phyloP scores from a whole-genome alignment of 2,888 invertebrate species.

The Drosophila prolongata region DNA sequence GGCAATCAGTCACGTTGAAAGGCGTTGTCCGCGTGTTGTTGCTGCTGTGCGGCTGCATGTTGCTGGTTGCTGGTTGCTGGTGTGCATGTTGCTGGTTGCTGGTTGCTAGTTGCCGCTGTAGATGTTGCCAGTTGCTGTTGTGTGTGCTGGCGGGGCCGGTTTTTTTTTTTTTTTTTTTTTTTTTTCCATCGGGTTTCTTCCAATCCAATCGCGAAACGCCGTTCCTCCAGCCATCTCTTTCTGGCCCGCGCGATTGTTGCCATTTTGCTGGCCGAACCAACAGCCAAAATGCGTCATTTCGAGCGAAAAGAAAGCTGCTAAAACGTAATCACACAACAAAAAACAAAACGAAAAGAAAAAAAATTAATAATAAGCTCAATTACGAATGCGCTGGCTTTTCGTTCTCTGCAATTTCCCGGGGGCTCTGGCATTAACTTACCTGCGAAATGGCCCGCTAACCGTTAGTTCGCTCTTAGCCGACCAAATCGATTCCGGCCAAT shows the following conservation, averaged over 20 bases:
- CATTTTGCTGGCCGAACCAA: conserved; percentile 55
- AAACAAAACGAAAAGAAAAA: conserved; percentile 3
- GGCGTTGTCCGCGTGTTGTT: conserved; percentile 60
- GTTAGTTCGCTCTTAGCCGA: conserved; percentile 44
- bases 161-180: conserved; percentile 47
- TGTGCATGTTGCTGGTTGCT: neutral
- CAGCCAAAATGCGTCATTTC: conserved; percentile 57
- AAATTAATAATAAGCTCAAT: conserved; percentile 58
- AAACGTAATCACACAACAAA: conserved; percentile 17
- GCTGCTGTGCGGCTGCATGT: conserved; percentile 16
- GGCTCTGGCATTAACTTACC: conserved; percentile 25
- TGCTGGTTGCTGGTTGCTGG: conserved; percentile 7
- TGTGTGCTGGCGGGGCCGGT: conserved; percentile 52
- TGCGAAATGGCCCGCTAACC: conserved; percentile 48
- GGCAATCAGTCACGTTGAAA: conserved; percentile 76
- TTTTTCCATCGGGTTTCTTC: conserved; percentile 3
- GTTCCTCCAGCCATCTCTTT: conserved; percentile 46
- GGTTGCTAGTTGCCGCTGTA: conserved; percentile 17
- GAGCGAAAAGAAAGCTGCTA: conserved; percentile 46
- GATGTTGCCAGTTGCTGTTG: conserved; percentile 13
- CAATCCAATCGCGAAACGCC: conserved; percentile 79
- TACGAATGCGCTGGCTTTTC: conserved; percentile 31
- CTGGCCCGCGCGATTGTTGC: conserved; percentile 59
- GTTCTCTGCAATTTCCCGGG: conserved; percentile 40
- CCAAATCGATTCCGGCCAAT: conserved; percentile 19